phyloP scores from a whole-genome alignment of 2,797 vertebrate genomes.

The Oreochromis grahami region DNA sequence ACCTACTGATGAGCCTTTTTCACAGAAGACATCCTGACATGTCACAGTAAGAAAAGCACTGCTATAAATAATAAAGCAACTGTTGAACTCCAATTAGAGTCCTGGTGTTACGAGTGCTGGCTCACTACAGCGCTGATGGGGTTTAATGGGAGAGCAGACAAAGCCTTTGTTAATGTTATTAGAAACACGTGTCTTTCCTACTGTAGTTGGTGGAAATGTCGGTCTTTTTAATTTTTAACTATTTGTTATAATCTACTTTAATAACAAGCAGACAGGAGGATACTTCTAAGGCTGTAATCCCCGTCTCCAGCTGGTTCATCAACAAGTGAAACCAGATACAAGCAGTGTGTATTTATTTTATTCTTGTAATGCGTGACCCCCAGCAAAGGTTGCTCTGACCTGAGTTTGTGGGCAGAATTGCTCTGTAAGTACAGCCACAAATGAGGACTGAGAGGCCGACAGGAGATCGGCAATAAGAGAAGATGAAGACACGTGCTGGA shows the following conservation, averaged over 20 bases:
- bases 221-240: neutral
- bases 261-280: neutral
- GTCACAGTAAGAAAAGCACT: neutral
- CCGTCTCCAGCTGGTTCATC: neutral
- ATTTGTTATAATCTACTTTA: neutral
- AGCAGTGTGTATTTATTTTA: neutral
- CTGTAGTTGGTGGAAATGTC: neutral
- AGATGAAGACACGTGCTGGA: neutral
- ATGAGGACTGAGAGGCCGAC: neutral
- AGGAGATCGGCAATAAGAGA: neutral
- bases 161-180: neutral
- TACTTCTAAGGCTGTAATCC: neutral
- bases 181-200: neutral
- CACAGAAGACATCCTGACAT: neutral
- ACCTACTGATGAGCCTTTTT: neutral
- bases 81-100: neutral
- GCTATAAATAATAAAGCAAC: neutral
- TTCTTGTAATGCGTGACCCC: neutral
- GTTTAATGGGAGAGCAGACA: neutral
- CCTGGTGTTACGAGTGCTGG: neutral
- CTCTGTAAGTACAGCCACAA: neutral
- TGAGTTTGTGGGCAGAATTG: neutral
- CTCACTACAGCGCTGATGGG: neutral
- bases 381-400: neutral
- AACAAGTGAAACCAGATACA: neutral